Conservation (phyloP, 2,888 invertebrate genomes). For the Tinea pellionella region DNA sequence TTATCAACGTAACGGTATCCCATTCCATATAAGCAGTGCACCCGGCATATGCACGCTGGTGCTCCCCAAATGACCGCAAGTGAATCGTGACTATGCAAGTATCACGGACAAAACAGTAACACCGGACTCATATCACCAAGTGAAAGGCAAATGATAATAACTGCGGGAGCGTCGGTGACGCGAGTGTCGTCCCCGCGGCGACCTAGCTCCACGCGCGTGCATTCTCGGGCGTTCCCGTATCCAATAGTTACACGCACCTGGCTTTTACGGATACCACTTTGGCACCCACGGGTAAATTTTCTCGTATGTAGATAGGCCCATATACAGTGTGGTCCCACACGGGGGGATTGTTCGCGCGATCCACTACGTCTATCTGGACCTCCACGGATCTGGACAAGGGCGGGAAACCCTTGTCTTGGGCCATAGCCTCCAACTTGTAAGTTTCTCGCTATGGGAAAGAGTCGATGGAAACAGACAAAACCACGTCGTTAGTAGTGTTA, state of each 20-base stretch:
- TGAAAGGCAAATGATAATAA: slow-evolving; percentile 54
- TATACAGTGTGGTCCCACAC: slow-evolving; percentile 97
- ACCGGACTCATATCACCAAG: slow-evolving; percentile 51
- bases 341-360: slow-evolving; percentile 97
- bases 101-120: slow-evolving; percentile 29
- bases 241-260: slow-evolving; percentile 85
- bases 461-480: slow-evolving; percentile 75
- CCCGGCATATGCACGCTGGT: slow-evolving; percentile 57
- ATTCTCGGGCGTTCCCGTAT: slow-evolving; percentile 70
- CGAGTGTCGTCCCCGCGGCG: slow-evolving; percentile 16
- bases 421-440: slow-evolving; percentile 98
- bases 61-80: slow-evolving; percentile 39
- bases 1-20: slow-evolving; percentile 24
- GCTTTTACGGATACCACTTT: slow-evolving; percentile 98
- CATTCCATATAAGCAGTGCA: slow-evolving; percentile 63
- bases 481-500: slow-evolving; percentile 76
- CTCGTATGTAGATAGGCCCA: slow-evolving; percentile 97
- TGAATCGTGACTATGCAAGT: slow-evolving; percentile 46
- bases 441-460: slow-evolving; percentile 89
- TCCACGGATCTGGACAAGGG: slow-evolving; percentile 96
- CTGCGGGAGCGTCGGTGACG: slow-evolving; percentile 14
- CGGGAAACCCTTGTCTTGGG: slow-evolving; percentile 97
- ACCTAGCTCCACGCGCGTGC: slow-evolving; percentile 19
- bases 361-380: slow-evolving; percentile 98
- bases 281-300: slow-evolving; percentile 97